Evolutionary conservation across 2,888 invertebrate species (phyloP), one percentile per base, ranked within the genome.

Genomic region (Willowsia nigromaculata): DNA sequence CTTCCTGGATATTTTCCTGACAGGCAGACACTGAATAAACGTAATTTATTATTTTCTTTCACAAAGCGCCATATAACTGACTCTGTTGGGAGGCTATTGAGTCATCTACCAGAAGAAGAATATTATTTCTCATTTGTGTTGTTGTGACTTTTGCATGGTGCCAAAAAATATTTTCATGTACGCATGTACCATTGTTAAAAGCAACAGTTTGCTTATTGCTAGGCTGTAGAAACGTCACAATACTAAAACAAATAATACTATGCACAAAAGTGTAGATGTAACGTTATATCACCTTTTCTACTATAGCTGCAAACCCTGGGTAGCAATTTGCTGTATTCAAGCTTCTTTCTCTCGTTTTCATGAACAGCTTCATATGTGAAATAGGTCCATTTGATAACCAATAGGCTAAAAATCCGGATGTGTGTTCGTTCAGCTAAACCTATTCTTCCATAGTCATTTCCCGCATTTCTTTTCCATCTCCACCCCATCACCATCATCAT

Each of bases 1-100:
- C 82, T 88, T 88, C 88, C 88, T 88, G 88, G 88, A 88, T 88
- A 76, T 71, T 33, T 74, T 71, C 40, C 11, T 88, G 71, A 82
- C 76, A 62, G 40, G 40, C 22, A 71, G 81, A 62, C 43, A 50
- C 7, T 30, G 22, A 25, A 74, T 81, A 71, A 59, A 30, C 43
- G 59, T 83, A 82, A 88, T 88, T 88, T 88, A 88, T 83, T 62
- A 50, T 83, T 83, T 71, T 59, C 83, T 83, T 83, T 87, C 74
- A 59, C 74, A 87, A 30, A 0, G 22, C 43, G 43, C 18, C 59
- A 22, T 37, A 27, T 25, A 15, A n/a, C 62, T 30, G 5, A 30
- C 2, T 50, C 11, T 43, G 59, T 9, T n/a, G 65, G 33, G 3
- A 47, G 27, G 47, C 53, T 84, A 84, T 84, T 84, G 53, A 84